Evolutionary conservation across 2,113 vertebrate genomes (phyloP).

Genomic region (Grallaria varia): DNA sequence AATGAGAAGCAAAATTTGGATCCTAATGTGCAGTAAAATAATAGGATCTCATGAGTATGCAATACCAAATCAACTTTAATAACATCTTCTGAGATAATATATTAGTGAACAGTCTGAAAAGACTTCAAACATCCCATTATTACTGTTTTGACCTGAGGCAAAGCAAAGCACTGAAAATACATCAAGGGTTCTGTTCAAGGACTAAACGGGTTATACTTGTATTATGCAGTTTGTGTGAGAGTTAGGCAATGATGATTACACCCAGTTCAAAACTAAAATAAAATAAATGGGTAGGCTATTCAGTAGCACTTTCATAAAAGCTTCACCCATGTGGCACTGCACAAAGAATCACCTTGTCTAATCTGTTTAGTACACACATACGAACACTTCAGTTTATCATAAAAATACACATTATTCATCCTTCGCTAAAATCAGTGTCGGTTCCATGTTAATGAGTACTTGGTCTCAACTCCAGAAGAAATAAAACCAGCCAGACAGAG

Average conservation of each 20-base stretch:
- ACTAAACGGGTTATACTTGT: slow-evolving; percentile 46
- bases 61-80: slow-evolving; percentile 27
- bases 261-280: not conserved
- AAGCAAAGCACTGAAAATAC: slow-evolving; percentile 46
- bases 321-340: not conserved
- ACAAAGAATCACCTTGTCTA: not conserved
- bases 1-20: slow-evolving; percentile 11
- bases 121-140: slow-evolving; percentile 58
- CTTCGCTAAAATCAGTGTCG: not conserved
- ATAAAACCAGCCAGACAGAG: not conserved
- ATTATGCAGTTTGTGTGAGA: slow-evolving; percentile 32
- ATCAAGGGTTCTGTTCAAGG: slow-evolving; percentile 50
- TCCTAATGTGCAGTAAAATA: slow-evolving; percentile 3
- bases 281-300: not conserved
- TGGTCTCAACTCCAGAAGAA: not conserved
- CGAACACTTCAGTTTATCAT: not conserved
- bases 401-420: not conserved
- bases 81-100: slow-evolving; percentile 44
- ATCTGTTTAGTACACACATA: not conserved
- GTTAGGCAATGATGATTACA: slow-evolving; percentile 11
- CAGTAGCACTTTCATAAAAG: not conserved
- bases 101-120: slow-evolving; percentile 45
- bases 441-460: not conserved
- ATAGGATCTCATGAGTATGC: slow-evolving; percentile 7
- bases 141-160: slow-evolving; percentile 58